Percentiles rank a stretch among this genome's conserved stretches.
These are phyloP conservation scores for Drosophila paracracens DNA, from an alignment of 2,888 invertebrate genomes.

Conservation along the genomic window DNA sequence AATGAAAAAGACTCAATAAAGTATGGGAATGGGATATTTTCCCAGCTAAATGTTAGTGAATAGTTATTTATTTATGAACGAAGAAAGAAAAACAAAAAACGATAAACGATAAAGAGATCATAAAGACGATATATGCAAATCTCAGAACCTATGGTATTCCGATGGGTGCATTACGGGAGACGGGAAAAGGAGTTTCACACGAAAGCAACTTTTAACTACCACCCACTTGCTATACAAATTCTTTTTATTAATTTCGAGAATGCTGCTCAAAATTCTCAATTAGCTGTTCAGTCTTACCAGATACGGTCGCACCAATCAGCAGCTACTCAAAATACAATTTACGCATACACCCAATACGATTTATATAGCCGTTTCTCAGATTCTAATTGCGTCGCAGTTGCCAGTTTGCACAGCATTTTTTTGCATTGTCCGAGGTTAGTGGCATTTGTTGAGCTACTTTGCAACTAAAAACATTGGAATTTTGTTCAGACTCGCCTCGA, in stretches of 20 bases:
- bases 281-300: slow-evolving; percentile 1
- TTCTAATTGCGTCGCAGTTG: slow-evolving; percentile 50
- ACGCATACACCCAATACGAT: slow-evolving; percentile 3
- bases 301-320: slow-evolving; percentile 14
- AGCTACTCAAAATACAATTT: not conserved
- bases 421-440: slow-evolving; percentile 71
- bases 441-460: slow-evolving; percentile 40
- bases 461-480: slow-evolving; percentile 31
- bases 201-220: not conserved
- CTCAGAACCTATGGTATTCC: not conserved
- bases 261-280: not conserved
- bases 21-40: not conserved
- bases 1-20: not conserved
- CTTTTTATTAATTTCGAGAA: not conserved
- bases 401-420: slow-evolving; percentile 29
- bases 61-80: not conserved
- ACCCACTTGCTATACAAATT: not conserved
- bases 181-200: not conserved
- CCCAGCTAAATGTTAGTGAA: not conserved
- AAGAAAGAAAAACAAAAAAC: not conserved
- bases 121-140: not conserved
- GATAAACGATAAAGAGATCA: not conserved
- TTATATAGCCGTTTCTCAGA: slow-evolving; percentile 16
- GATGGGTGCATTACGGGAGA: not conserved
- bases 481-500: slow-evolving; percentile 20